A percentile compares a stretch with the other conserved stretches of the same genome.
These are phyloP conservation scores for Tretioscincus oriximinensis DNA, from an alignment of 2,113 vertebrate species.

Conservation along the genomic window DNA sequence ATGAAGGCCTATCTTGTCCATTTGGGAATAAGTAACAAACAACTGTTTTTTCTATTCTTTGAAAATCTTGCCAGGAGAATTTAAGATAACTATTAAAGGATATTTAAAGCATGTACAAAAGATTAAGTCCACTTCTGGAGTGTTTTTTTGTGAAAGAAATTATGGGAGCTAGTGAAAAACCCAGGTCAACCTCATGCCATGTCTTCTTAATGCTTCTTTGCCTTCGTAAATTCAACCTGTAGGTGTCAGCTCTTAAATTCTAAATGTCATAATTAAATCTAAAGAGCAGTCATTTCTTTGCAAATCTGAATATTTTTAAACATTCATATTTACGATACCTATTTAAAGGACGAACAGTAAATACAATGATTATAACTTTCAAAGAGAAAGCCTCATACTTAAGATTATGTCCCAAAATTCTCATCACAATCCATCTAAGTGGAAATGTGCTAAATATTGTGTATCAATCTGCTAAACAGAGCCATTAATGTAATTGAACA, in stretches of 20 bases:
- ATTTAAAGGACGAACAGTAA: neutral
- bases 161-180: too few species aligned
- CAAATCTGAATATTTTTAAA: neutral
- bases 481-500: constrained; percentile 19
- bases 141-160: constrained; percentile 37
- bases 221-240: constrained; percentile 38
- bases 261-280: constrained; percentile 34
- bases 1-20: constrained; percentile 42
- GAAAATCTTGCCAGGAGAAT: constrained; percentile 28
- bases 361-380: constrained; percentile 5
- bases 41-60: constrained; percentile 30
- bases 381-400: constrained; percentile 19
- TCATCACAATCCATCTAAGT: neutral
- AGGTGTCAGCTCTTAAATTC: constrained; percentile 29
- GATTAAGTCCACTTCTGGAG: constrained; percentile 46
- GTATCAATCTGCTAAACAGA: constrained; percentile 23
- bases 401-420: constrained; percentile 19
- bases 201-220: constrained; percentile 45
- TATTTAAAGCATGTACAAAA: neutral
- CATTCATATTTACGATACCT: neutral
- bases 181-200: constrained; percentile 68
- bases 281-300: neutral
- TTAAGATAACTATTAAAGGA: constrained; percentile 21
- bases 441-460: constrained; percentile 24
- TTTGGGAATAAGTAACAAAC: constrained; percentile 45